These are phyloP conservation scores for Ictidomys tridecemlineatus DNA, from an alignment of 2,113 vertebrate genomes.

Conservation along the genomic window DNA sequence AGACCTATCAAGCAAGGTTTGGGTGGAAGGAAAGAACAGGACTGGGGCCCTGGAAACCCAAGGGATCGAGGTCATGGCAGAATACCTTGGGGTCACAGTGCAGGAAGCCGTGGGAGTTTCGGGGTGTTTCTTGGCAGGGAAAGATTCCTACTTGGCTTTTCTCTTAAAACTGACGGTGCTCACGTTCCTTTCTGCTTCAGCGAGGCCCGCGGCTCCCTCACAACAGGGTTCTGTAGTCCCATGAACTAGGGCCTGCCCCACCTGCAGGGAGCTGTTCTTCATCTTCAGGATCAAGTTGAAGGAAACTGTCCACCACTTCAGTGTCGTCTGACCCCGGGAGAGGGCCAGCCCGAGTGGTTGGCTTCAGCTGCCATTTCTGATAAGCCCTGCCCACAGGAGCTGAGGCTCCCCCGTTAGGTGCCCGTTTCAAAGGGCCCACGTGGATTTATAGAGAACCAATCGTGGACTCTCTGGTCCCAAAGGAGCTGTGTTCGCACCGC, in stretches of 20 bases:
- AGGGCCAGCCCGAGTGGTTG: background rate
- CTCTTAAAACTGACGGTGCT: background rate
- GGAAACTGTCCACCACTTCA: background rate
- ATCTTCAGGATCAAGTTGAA: background rate
- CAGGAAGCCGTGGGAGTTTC: background rate
- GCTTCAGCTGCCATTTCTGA: conserved; percentile 28
- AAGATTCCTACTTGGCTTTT: background rate
- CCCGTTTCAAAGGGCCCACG: background rate
- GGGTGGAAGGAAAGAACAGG: background rate
- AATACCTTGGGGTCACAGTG: background rate
- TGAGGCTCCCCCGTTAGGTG: background rate
- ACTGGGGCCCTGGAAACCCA: background rate
- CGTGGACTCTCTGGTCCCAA: background rate
- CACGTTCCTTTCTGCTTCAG: background rate
- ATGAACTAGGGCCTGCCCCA: background rate
- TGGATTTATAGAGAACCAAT: conserved; percentile 46
- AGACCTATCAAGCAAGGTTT: background rate
- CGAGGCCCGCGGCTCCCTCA: background rate
- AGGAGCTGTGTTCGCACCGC: background rate
- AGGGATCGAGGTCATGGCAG: background rate
- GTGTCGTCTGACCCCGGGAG: background rate
- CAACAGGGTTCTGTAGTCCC: background rate
- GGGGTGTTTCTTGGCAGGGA: background rate
- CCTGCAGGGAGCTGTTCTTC: background rate
- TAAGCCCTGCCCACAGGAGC: background rate